Conservation (phyloP, 35 echinoderm and acorn worm species). For the Heliocidaris erythrogramma region DNA sequence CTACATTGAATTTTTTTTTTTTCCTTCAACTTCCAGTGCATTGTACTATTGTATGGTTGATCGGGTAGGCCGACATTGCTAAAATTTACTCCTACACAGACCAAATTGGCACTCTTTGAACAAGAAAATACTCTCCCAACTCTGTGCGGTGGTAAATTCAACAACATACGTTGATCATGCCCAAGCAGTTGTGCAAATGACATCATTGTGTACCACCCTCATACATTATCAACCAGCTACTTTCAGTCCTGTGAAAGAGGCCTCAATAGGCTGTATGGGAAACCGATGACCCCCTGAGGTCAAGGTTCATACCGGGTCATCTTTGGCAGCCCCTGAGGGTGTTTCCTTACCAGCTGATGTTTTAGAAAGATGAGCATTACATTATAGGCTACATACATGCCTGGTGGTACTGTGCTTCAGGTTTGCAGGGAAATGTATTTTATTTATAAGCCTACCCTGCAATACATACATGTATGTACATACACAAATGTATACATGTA, state of each 20-base stretch:
- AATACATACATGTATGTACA: background rate
- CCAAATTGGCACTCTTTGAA: background rate
- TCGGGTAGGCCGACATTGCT: background rate
- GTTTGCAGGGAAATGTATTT: background rate
- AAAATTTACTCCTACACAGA: background rate
- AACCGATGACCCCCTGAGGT: conserved; percentile 14
- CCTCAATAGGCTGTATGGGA: conserved; percentile 28
- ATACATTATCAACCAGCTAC: background rate
- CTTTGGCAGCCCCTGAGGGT: conserved; percentile 5
- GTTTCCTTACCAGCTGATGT: conserved; percentile 43
- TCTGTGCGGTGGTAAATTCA: background rate
- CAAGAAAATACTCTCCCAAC: background rate
- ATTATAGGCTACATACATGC: background rate
- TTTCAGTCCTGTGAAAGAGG: background rate
- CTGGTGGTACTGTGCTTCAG: background rate
- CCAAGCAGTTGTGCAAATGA: background rate
- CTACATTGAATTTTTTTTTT: background rate
- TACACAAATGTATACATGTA: background rate
- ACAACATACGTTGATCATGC: background rate
- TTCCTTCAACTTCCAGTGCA: background rate
- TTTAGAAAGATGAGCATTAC: background rate
- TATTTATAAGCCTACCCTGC: too few relatives aligned
- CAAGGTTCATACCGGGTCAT: conserved; percentile 6
- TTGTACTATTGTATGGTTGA: background rate
- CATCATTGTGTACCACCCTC: background rate